Evolutionary conservation across 2,797 vertebrate species (phyloP).

Genomic region (Epinephelus malabaricus): DNA sequence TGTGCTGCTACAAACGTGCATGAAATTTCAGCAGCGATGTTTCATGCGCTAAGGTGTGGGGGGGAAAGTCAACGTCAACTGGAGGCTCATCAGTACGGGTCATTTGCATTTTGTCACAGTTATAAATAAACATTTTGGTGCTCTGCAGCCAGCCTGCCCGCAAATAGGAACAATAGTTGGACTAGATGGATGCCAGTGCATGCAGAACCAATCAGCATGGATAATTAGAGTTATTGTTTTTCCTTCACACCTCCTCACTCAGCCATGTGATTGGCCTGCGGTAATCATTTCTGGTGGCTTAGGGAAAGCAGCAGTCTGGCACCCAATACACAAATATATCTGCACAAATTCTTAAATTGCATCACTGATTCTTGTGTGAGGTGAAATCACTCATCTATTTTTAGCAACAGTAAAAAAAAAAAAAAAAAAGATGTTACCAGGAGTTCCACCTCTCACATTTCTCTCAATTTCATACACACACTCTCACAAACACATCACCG

Average conservation of each 20-base stretch:
- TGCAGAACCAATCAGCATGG: conserved; percentile 64
- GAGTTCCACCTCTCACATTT: neutral
- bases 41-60: conserved; percentile 49
- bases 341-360: conserved; percentile 17
- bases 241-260: conserved; percentile 47
- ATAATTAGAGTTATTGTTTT: conserved; percentile 72
- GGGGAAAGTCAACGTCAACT: conserved; percentile 40
- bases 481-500: neutral
- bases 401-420: neutral
- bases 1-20: conserved; percentile 36
- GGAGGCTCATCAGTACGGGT: conserved; percentile 26
- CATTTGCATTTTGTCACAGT: conserved; percentile 56
- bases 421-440: neutral
- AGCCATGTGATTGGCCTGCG: conserved; percentile 44
- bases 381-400: neutral
- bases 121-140: conserved; percentile 61
- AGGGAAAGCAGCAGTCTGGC: conserved; percentile 21
- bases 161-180: conserved; percentile 59
- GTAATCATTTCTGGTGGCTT: conserved; percentile 43
- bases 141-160: conserved; percentile 39
- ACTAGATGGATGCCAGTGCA: conserved; percentile 55
- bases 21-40: conserved; percentile 28
- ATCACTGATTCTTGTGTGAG: neutral
- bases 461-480: neutral
- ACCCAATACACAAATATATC: conserved; percentile 11